Base-by-base conservation (phyloP, 2,888 invertebrate genomes). In the Eilema caniola region DNA sequence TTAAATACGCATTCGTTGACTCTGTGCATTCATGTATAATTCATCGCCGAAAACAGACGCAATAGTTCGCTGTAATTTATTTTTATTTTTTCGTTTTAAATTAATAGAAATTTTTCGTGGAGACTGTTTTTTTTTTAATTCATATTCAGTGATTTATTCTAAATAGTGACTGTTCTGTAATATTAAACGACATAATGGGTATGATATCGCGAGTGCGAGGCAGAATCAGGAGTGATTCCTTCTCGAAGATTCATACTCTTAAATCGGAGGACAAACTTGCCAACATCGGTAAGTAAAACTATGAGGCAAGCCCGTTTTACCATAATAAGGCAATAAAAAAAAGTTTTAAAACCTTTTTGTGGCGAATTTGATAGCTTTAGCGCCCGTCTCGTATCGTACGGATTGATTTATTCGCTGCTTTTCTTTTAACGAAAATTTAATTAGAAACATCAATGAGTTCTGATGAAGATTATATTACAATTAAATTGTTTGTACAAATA, bases 161-260 rank as follows among this genome's bases (percentile, higher is more conserved):
- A 72, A 24, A 64, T 47, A 74, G 82, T 83, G 83, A 31, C 74
- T 65, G 47, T 47, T 47, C 47, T 47, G 20, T 41, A 47, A 47
- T 47, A 47, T 57, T 56, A 24, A 71, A 60, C 16, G 74, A 71
- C 4, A 88, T 82, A 78, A 97, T 97, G 97, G 97, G 97, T 67
- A 97, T 97, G 97, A 97, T 97, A 85, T 97, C 96, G 47, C 94
- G 97, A 85, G 97, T 97, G 83, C 95, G 97, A 63, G 96, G 96
- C n/a, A 94, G 97, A 71, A 94, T 97, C 64, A 96, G 96, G 82
- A 95, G 96, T 87, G 96, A 96, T 86, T 96, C 96, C 57, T 94
- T 97, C 88, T 96, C 96, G 85, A 96, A 96, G 89, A 89, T 96
- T 86, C 96, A 96, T 78, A 95, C 96, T 24, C 93, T 96, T 74